Evolutionary conservation across 2,797 vertebrate genomes (phyloP), one percentile per base, ranked within the genome.

Genomic region (Clarias fuscus): DNA sequence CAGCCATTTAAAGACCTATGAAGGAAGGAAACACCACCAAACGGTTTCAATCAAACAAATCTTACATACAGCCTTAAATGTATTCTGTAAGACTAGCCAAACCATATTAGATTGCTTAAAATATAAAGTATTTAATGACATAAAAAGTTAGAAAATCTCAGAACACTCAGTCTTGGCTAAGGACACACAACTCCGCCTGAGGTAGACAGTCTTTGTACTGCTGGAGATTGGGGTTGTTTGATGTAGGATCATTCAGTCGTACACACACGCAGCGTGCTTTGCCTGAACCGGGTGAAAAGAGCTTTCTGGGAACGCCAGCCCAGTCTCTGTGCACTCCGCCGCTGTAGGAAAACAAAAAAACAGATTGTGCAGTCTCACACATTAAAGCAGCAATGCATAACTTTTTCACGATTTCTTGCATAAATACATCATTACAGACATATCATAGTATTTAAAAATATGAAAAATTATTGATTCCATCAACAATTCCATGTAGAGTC

Each of bases 301-400:
- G 93, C 91, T 95, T 95, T 88, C 98, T 95, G 0, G 98, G 98
- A 27, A 99, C 96, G 0, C 98, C 98, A 0, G 80, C 88, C 98
- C 98, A 99, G 88, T 91, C 93, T 91, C 98, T 94, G n/a, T 84
- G 89, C 86, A 98, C 94, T 18, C 98, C 98, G 30, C 97, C 98
- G 0, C 98, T 99, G 37, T 0, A 87, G 22, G 62, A 24, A 56
- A 53, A 2, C 73, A 1, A 68, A 83, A 24, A 84, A 33, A 37
- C 24, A 65, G 0, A 7, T 59, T 61, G 20, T 10, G 20, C 5
- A 40, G 11, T 79, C 76, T 61, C 24, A 22, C 2, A 79, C 5
- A 79, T 62, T 64, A 68, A 56, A n/a, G 27, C 22, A 33, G 61
- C 65, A 20, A 14, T 71, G 22, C 27, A 14, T 27, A 75, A 77